phyloP scores from a whole-genome alignment of 2,113 vertebrate genomes.

The Eira barbara region DNA sequence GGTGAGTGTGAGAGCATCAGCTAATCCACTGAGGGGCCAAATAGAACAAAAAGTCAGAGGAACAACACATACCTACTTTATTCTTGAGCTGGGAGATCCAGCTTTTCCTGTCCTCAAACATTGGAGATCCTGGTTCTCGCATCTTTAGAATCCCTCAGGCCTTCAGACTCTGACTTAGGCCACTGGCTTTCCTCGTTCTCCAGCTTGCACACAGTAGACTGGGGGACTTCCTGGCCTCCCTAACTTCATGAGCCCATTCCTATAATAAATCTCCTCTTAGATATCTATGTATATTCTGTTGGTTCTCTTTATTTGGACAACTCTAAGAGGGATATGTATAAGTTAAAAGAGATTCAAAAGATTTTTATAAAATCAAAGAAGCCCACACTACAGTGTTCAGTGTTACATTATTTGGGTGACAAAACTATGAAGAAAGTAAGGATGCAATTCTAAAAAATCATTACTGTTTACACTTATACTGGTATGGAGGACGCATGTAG shows the following conservation, averaged over 20 bases:
- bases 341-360: background rate
- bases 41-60: background rate
- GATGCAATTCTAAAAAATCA: background rate
- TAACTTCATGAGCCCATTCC: background rate
- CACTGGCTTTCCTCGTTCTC: background rate
- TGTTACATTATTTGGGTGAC: background rate
- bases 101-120: background rate
- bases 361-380: background rate
- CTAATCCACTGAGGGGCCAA: background rate
- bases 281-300: background rate
- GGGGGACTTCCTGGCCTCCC: background rate
- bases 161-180: background rate
- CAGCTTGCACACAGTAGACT: background rate
- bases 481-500: background rate
- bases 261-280: background rate
- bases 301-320: background rate
- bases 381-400: background rate
- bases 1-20: background rate
- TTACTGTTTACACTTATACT: background rate
- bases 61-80: background rate
- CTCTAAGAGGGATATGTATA: background rate
- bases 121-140: background rate
- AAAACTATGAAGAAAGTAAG: slow-evolving; percentile 12
- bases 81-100: background rate
- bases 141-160: background rate